phyloP scores from a whole-genome alignment of 2,113 vertebrate genomes.

The Chrysemys picta region DNA sequence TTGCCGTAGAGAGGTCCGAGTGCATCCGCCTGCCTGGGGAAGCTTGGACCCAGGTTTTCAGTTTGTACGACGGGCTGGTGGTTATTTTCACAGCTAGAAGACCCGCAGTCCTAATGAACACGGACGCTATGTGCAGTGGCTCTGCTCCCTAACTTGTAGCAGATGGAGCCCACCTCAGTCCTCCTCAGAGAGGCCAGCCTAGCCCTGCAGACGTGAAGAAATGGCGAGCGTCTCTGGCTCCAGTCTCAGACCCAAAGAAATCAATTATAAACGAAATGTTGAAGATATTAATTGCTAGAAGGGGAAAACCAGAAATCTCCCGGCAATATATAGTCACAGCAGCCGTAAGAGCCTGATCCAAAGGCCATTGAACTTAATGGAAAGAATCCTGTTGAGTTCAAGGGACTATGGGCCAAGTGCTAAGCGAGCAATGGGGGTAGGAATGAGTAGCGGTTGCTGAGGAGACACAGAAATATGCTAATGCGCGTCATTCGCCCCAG shows the following conservation, averaged over 20 bases:
- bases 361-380: neutral
- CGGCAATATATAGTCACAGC: neutral
- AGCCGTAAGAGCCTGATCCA: neutral
- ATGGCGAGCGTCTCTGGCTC: neutral
- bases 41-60: rapidly evolving
- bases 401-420: rapidly evolving
- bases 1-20: neutral
- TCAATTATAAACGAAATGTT: neutral
- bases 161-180: neutral
- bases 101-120: neutral
- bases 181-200: neutral
- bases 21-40: neutral
- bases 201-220: neutral
- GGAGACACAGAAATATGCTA: neutral
- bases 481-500: neutral
- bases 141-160: rapidly evolving
- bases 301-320: neutral
- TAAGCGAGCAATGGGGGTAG: rapidly evolving
- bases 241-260: neutral
- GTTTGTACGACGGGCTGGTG: neutral
- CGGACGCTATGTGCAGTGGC: rapidly evolving
- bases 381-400: neutral
- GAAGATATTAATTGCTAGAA: neutral
- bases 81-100: neutral
- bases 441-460: neutral